Conservation (phyloP, 2,888 invertebrate genomes). For the Sphecodes monilicornis region DNA sequence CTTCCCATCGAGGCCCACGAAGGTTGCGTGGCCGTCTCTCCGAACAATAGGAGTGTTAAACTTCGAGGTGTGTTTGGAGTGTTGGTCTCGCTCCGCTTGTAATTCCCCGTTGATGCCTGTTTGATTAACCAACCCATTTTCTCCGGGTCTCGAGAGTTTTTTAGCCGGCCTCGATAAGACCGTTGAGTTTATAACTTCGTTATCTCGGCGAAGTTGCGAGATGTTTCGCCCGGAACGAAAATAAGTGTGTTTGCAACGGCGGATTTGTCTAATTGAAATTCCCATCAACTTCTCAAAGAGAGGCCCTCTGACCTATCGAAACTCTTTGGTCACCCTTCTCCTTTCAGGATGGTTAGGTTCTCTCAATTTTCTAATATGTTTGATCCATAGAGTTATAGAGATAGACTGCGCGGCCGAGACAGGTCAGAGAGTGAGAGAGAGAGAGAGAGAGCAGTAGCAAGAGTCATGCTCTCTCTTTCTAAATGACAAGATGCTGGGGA, state of each 20-base stretch:
- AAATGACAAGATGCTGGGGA: too few species aligned
- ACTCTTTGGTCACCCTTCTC: background rate
- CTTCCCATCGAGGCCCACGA: background rate
- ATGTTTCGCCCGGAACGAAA: background rate
- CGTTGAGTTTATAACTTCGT: background rate
- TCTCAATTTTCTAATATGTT: too few species aligned
- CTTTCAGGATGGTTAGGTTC: too few species aligned
- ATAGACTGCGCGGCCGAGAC: too few species aligned
- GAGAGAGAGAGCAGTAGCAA: too few species aligned
- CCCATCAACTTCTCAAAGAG: background rate
- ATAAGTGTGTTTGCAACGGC: background rate
- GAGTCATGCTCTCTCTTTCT: too few species aligned
- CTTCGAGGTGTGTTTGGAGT: constrained; percentile 2
- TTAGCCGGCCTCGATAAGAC: background rate
- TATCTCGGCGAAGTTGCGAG: background rate
- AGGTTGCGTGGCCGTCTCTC: constrained; percentile 4
- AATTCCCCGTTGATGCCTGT: background rate
- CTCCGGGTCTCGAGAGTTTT: background rate
- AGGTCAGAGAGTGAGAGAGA: too few species aligned
- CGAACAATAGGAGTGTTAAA: constrained; percentile 1
- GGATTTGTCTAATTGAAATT: constrained; percentile 4
- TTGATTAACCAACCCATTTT: background rate
- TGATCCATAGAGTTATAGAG: too few species aligned
- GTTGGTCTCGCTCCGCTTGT: background rate
- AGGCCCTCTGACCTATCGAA: background rate